A percentile compares a stretch with the other conserved stretches of the same genome.
Evolutionary conservation across 1,140 invertebrate genomes (phyloP).

Genomic region (Neodiprion lecontei): DNA sequence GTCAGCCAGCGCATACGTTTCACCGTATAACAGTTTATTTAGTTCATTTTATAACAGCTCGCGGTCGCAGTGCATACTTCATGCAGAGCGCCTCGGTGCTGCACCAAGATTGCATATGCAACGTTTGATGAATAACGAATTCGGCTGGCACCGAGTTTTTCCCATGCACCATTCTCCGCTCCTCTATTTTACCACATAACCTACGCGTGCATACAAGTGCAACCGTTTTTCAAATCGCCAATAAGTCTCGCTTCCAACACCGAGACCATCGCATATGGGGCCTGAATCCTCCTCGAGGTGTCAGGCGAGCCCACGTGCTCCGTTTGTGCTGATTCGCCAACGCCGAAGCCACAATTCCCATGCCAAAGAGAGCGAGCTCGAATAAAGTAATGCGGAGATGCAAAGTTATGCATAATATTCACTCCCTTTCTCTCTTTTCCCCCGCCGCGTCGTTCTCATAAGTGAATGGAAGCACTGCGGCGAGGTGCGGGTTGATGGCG

Average conservation of each 20-base stretch:
- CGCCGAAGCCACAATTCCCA: conserved; percentile 37
- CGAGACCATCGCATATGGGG: too few relatives aligned
- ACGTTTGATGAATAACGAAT: neutral
- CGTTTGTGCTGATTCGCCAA: neutral
- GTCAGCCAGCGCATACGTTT: too few relatives aligned
- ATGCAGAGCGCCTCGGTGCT: neutral
- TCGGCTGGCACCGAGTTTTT: neutral
- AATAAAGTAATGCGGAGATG: conserved; percentile 30
- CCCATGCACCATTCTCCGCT: neutral
- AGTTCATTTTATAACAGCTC: too few relatives aligned
- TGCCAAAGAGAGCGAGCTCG: conserved; percentile 20
- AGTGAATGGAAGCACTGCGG: conserved; percentile 18
- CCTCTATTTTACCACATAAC: too few relatives aligned
- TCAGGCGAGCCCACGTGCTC: neutral
- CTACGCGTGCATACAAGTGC: too few relatives aligned
- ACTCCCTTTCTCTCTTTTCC: neutral
- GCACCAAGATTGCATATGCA: neutral
- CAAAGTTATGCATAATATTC: conserved; percentile 46
- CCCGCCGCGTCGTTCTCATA: conserved; percentile 13
- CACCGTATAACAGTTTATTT: too few relatives aligned
- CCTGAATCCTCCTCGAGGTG: neutral
- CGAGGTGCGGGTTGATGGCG: neutral
- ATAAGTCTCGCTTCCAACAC: too few relatives aligned
- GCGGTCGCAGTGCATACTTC: too few relatives aligned
- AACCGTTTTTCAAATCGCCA: too few relatives aligned